phyloP scores from a whole-genome alignment of 2,888 invertebrate genomes.

The Noctua fimbriata region DNA sequence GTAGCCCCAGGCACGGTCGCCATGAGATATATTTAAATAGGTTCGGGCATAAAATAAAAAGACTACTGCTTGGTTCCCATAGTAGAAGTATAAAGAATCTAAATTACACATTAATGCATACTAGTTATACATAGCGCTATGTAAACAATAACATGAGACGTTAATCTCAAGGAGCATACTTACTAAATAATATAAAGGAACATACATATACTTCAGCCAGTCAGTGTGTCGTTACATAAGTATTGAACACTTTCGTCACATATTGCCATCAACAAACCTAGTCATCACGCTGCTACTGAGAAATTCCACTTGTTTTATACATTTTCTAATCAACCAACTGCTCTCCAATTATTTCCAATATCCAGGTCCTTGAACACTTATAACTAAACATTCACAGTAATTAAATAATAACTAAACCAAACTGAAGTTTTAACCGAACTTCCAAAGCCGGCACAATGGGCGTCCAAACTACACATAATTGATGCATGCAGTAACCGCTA shows the following conservation, averaged over 20 bases:
- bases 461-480: constrained; percentile 60
- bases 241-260: not conserved
- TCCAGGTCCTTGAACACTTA: not conserved
- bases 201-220: too few relatives aligned
- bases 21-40: too few relatives aligned
- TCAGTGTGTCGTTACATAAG: not conserved
- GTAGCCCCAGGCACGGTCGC: too few relatives aligned
- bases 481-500: constrained; percentile 69
- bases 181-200: too few relatives aligned
- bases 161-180: too few relatives aligned
- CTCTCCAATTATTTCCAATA: not conserved
- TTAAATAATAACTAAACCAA: constrained; percentile 36
- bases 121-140: too few relatives aligned
- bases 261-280: not conserved
- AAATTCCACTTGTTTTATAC: not conserved
- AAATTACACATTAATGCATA: too few relatives aligned
- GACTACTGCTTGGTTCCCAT: too few relatives aligned
- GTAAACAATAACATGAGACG: too few relatives aligned
- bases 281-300: not conserved
- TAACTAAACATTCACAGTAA: constrained; percentile 5
- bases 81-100: too few relatives aligned
- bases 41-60: too few relatives aligned
- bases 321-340: not conserved
- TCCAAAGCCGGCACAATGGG: constrained; percentile 48
- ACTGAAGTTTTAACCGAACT: constrained; percentile 34